These are phyloP conservation scores for Ictalurus furcatus DNA, from an alignment of 2,113 vertebrate species.

Conservation along the genomic window DNA sequence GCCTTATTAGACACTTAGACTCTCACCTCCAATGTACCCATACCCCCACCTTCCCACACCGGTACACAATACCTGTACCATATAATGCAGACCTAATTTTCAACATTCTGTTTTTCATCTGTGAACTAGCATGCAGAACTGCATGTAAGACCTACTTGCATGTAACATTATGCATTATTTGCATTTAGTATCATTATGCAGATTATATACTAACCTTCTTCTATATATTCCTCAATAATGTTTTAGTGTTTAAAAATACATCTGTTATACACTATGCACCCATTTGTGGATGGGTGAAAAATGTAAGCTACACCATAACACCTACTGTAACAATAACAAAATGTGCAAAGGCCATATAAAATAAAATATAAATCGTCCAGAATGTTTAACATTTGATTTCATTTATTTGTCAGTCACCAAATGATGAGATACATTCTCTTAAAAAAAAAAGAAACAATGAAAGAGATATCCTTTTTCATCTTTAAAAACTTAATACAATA, in stretches of 20 bases:
- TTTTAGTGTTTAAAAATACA: not conserved
- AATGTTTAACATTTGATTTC: slow-evolving; percentile 63
- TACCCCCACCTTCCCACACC: slow-evolving; percentile 28
- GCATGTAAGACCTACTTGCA: slow-evolving; percentile 7
- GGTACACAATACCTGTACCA: slow-evolving; percentile 31
- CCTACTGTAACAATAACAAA: not conserved
- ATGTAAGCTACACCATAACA: not conserved
- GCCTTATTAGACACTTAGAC: slow-evolving; percentile 63
- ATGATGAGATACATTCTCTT: slow-evolving; percentile 83
- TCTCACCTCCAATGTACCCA: slow-evolving; percentile 41
- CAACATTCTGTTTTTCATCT: not conserved
- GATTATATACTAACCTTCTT: not conserved
- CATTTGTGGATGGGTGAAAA: not conserved
- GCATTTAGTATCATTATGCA: not conserved
- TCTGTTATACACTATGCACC: not conserved
- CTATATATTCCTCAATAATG: not conserved
- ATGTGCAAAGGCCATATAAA: not conserved
- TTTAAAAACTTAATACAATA: slow-evolving; percentile 81
- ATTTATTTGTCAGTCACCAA: slow-evolving; percentile 83
- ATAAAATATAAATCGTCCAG: slow-evolving; percentile 29
- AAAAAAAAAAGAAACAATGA: slow-evolving; percentile 78
- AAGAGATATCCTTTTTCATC: slow-evolving; percentile 71
- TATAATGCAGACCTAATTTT: slow-evolving; percentile 51
- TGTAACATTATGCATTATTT: not conserved
- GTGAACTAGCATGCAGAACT: not conserved